Evolutionary conservation across 2,113 vertebrate genomes (phyloP).

Genomic region (Bubo blakistoni): DNA sequence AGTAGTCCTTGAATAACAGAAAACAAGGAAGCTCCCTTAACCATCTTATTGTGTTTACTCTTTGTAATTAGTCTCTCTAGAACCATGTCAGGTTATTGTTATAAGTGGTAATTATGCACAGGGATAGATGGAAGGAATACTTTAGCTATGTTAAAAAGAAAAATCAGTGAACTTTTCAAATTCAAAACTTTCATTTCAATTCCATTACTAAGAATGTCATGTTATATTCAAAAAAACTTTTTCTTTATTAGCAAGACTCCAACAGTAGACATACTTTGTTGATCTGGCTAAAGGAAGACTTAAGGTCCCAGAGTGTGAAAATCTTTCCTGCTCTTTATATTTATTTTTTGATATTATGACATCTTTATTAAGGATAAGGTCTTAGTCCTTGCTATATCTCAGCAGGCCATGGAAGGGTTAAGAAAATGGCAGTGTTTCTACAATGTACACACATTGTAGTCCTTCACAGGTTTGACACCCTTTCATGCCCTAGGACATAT

Average conservation of each 20-base stretch:
- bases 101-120: background rate
- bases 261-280: background rate
- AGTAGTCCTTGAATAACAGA: background rate
- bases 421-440: background rate
- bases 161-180: background rate
- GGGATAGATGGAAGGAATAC: background rate
- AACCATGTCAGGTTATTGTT: background rate
- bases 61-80: background rate
- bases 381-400: background rate
- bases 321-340: background rate
- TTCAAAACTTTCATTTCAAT: background rate
- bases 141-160: background rate
- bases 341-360: background rate
- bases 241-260: background rate
- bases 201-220: background rate
- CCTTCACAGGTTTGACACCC: background rate
- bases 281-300: background rate
- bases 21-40: background rate
- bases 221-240: accelerated
- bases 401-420: background rate
- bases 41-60: background rate
- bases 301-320: background rate
- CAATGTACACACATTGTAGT: background rate
- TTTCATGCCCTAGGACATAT: background rate
- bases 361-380: background rate